A percentile compares a stretch with the other conserved stretches of the same genome.
Evolutionary conservation across 1,140 invertebrate species (phyloP).

Genomic region (Sycophila sp.): DNA sequence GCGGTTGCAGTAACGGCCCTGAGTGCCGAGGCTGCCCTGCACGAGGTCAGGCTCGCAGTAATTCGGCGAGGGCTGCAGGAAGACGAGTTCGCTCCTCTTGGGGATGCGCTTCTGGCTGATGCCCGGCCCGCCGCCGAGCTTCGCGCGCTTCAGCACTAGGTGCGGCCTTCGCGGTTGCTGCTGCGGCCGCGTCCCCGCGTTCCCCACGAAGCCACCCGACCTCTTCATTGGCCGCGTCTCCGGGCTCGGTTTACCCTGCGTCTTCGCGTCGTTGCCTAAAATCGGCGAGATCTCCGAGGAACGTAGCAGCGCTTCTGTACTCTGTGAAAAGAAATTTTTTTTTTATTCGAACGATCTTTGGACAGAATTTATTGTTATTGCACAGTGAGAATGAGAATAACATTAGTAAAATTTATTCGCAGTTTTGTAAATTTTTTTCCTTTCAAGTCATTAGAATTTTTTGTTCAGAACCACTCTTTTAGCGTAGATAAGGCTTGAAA

Average conservation of each 20-base stretch:
- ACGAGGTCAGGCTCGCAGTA: slow-evolving; percentile 87
- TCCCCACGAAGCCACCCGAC: neutral
- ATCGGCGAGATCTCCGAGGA: slow-evolving; percentile 57
- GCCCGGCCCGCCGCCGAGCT: slow-evolving; percentile 47
- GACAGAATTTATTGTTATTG: too few relatives aligned
- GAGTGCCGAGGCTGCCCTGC: slow-evolving; percentile 84
- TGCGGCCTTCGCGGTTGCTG: slow-evolving; percentile 56
- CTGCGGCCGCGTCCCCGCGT: neutral
- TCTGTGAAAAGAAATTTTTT: too few relatives aligned
- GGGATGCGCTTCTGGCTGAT: slow-evolving; percentile 67
- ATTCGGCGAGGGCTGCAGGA: slow-evolving; percentile 88
- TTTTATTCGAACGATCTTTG: too few relatives aligned
- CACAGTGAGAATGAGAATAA: too few relatives aligned
- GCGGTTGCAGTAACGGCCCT: slow-evolving; percentile 85
- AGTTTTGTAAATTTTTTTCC: too few relatives aligned
- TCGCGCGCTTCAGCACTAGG: slow-evolving; percentile 66
- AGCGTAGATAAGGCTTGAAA: too few relatives aligned
- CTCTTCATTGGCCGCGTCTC: slow-evolving; percentile 46
- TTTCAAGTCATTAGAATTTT: too few relatives aligned
- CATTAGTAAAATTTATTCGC: too few relatives aligned
- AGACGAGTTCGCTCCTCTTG: slow-evolving; percentile 86
- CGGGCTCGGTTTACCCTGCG: slow-evolving; percentile 46
- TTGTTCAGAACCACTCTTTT: too few relatives aligned
- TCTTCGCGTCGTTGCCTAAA: slow-evolving; percentile 60
- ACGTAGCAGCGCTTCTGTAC: slow-evolving; percentile 51